Evolutionary conservation across 2,113 vertebrate species (phyloP).

Genomic region (Proteles cristata): DNA sequence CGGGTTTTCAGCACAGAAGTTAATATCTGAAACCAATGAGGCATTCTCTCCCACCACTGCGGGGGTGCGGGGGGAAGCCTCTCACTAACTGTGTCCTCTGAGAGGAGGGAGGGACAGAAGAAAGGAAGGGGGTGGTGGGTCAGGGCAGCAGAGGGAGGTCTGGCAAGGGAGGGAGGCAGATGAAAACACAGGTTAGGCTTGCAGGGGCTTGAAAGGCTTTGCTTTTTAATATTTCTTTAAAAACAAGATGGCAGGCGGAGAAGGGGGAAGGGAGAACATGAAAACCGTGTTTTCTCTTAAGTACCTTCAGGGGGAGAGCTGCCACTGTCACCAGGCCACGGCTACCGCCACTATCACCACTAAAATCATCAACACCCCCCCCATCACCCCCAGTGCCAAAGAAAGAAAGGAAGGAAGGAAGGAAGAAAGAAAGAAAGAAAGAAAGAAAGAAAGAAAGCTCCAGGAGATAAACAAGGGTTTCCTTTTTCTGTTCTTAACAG

Average conservation of each 20-base stretch:
- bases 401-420: neutral
- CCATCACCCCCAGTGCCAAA: rapidly evolving
- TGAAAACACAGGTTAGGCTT: neutral
- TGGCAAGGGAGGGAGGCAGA: neutral
- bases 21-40: slow-evolving; percentile 90
- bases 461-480: slow-evolving; percentile 37
- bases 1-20: slow-evolving; percentile 87
- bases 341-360: neutral
- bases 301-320: slow-evolving; percentile 67
- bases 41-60: slow-evolving; percentile 82
- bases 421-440: too few species aligned
- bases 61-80: slow-evolving; percentile 71
- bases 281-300: slow-evolving; percentile 76
- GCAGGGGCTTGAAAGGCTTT: neutral
- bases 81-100: neutral
- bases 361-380: neutral
- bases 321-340: neutral
- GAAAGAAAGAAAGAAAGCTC: neutral
- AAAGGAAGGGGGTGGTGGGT: slow-evolving; percentile 30
- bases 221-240: slow-evolving; percentile 50
- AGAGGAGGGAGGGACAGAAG: slow-evolving; percentile 5
- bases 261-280: slow-evolving; percentile 54
- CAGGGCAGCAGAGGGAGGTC: neutral
- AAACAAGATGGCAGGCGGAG: slow-evolving; percentile 72
- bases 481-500: slow-evolving; percentile 72